Evolutionary conservation across 2,113 vertebrate genomes (phyloP).

Genomic region (Cariama cristata): DNA sequence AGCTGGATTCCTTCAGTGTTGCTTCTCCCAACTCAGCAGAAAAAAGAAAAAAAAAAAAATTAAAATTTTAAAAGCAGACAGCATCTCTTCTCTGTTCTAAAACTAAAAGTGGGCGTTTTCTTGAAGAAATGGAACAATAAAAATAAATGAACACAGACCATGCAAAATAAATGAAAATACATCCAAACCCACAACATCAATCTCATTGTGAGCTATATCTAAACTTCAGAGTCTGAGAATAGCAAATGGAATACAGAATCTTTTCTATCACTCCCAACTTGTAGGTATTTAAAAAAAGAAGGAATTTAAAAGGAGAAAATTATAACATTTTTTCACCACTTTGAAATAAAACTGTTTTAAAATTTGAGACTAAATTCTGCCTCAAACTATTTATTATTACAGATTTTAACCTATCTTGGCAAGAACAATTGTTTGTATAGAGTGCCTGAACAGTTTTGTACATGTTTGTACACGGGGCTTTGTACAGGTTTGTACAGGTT

Average conservation of each 20-base stretch:
- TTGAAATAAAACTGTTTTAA: not conserved
- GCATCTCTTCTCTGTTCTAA: not conserved
- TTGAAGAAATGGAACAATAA: not conserved
- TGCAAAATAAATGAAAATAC: not conserved
- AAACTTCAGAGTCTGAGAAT: not conserved
- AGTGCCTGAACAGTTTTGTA: not conserved
- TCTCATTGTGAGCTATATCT: not conserved
- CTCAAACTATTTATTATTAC: not conserved
- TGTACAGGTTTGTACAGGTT: not conserved
- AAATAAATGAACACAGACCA: not conserved
- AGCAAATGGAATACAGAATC: not conserved
- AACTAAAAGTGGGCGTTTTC: not conserved
- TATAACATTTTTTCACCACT: not conserved
- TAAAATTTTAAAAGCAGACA: too few species aligned
- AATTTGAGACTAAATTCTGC: not conserved
- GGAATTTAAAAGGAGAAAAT: not conserved
- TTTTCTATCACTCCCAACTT: not conserved
- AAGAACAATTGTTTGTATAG: not conserved
- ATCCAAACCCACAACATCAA: not conserved
- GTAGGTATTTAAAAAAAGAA: not conserved
- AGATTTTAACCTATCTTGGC: not conserved
- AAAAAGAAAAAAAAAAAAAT: not conserved
- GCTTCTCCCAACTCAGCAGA: not conserved
- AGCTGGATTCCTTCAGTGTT: not conserved
- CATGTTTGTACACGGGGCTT: not conserved